Conservation (phyloP, 2,797 vertebrate genomes). For the Pangasius larnaudii region DNA sequence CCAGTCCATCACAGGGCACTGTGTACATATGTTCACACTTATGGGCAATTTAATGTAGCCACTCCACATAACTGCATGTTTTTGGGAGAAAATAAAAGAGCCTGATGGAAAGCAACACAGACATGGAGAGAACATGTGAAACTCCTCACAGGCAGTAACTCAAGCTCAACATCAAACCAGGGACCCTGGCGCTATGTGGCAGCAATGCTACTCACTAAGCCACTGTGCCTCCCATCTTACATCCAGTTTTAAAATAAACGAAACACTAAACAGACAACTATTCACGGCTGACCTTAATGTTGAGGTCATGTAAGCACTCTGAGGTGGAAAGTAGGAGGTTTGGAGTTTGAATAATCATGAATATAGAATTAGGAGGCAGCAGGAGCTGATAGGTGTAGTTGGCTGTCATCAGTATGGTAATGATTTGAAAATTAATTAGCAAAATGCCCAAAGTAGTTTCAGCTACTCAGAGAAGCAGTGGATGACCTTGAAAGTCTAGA, state of each 20-base stretch:
- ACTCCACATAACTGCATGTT: background rate
- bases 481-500: background rate
- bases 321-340: background rate
- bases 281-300: background rate
- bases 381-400: background rate
- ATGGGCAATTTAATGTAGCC: background rate
- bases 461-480: background rate
- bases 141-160: background rate
- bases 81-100: background rate
- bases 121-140: background rate
- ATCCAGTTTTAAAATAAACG: background rate
- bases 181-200: background rate
- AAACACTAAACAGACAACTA: background rate
- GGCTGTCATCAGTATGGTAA: background rate
- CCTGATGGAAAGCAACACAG: background rate
- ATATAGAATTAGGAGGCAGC: background rate
- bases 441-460: background rate
- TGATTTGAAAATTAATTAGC: background rate
- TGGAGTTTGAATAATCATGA: background rate
- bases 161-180: background rate
- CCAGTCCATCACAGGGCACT: background rate
- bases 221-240: background rate
- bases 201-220: background rate
- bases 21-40: background rate
- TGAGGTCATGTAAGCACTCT: background rate